Evolutionary conservation across 2,113 vertebrate species (phyloP), one percentile per base, ranked within the genome.

Genomic region (Proterorhinus semilunaris): DNA sequence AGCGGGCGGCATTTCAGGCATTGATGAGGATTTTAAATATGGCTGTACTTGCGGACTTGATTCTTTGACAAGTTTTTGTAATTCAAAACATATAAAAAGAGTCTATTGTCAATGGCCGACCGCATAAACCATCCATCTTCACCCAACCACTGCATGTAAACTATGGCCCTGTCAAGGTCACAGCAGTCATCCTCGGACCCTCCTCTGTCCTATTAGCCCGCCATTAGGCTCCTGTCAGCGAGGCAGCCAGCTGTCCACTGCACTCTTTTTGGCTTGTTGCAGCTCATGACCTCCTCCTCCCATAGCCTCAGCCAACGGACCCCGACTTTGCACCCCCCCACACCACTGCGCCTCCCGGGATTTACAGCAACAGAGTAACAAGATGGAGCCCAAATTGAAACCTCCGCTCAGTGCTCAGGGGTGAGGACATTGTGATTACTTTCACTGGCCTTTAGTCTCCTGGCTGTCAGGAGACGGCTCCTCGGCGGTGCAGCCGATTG

Each of bases 181-280:
- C 71, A 81, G 68, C 65, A 64, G 52, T 63, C 50, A 69, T 76
- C 78, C 69, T 61, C 49, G 61, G 68, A 83, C 78, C 65, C 13
- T 45, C 76, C 61, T 82, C 62, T 64, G 58, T 81, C 65, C 69
- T 75, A 87, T 87, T 86, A 88, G 82, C 52, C 68, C 59, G 80
- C 75, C 70, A 84, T 89, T 86, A 87, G 75, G 68, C 57, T 51
- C 10, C 71, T 85, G 82, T 87, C 87, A 88, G 66, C 57, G 16
- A 77, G 65, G 66, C 71, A 84, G 66, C 80, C 86, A 79, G 74
- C 80, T 82, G 81, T 83, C 71, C 27, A 27, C 55, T 55, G 77
- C 49, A 72, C 76, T 55, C 65, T 65, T 61, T 61, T 61, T 45
- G 58, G 61, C 45, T 63, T 46, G 78, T 52, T 72, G 79, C 72